Evolutionary conservation across 2,888 invertebrate species (phyloP).

Genomic region (Brassicogethes aeneus): DNA sequence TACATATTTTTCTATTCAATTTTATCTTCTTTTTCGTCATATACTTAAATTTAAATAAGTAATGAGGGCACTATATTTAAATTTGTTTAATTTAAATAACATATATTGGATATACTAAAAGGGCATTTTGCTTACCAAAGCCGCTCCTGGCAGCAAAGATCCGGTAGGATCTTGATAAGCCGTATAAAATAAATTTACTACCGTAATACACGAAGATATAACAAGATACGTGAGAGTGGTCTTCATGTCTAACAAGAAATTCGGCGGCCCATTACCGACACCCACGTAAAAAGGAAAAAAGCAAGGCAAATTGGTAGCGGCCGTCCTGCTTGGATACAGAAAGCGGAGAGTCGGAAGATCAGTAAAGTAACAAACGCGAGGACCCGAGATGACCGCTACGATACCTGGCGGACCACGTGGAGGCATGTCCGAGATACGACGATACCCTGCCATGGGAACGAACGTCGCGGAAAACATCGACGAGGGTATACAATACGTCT

Average conservation of each 20-base stretch:
- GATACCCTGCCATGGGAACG: slow-evolving; percentile 32
- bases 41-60: no score
- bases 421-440: slow-evolving; percentile 34
- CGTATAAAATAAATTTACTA: slow-evolving; percentile 18
- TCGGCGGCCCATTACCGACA: slow-evolving; percentile 27
- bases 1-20: no score
- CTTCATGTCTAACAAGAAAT: slow-evolving; percentile 23
- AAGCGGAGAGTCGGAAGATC: slow-evolving; percentile 16
- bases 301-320: slow-evolving; percentile 3
- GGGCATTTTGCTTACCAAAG: no score
- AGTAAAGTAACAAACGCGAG: slow-evolving; percentile 7
- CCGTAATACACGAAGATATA: slow-evolving; percentile 18
- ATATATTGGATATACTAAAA: no score
- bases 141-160: no score
- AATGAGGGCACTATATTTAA: no score
- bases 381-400: slow-evolving; percentile 16
- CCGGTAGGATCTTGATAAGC: neutral
- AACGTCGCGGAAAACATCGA: neutral
- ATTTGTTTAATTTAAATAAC: no score
- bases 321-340: neutral
- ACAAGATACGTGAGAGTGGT: slow-evolving; percentile 2
- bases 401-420: slow-evolving; percentile 36
- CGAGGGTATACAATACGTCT: no score
- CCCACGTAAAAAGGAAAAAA: slow-evolving; percentile 23
- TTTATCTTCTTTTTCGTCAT: no score